Evolutionary conservation across 2,797 vertebrate genomes (phyloP).

Genomic region (Peromyscus nudipes): DNA sequence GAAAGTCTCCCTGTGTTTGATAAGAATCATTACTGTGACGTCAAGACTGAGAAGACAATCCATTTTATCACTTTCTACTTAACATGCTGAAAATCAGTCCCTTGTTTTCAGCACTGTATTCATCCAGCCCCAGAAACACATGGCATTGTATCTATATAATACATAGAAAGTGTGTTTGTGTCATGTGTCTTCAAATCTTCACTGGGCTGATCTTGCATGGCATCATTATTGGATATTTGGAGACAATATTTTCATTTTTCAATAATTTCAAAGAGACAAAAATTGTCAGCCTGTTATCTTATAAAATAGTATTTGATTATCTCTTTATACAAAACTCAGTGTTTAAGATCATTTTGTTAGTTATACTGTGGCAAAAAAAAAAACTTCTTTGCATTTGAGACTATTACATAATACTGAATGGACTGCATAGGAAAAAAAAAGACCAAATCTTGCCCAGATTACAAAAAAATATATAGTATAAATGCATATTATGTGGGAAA

Average conservation of each 20-base stretch:
- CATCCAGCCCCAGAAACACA: background rate
- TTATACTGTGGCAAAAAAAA: background rate
- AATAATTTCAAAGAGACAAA: background rate
- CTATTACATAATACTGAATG: background rate
- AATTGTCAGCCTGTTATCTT: background rate
- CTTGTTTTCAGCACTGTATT: background rate
- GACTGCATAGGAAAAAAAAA: background rate
- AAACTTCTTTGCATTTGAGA: background rate
- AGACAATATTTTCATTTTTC: background rate
- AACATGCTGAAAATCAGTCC: background rate
- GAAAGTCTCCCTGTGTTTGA: background rate
- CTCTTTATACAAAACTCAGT: background rate
- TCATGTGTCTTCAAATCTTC: background rate
- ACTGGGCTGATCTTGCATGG: background rate
- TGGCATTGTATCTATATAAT: background rate
- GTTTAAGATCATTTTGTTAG: constrained; percentile 14
- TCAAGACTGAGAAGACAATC: background rate
- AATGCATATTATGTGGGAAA: background rate
- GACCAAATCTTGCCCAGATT: background rate
- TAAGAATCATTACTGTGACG: background rate
- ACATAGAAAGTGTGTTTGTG: background rate
- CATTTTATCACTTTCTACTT: background rate
- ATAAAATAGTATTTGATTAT: background rate
- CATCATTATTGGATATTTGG: background rate
- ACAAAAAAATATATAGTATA: background rate